Evolutionary conservation across 2,888 invertebrate species (phyloP).

Genomic region (Drosophila incognita): DNA sequence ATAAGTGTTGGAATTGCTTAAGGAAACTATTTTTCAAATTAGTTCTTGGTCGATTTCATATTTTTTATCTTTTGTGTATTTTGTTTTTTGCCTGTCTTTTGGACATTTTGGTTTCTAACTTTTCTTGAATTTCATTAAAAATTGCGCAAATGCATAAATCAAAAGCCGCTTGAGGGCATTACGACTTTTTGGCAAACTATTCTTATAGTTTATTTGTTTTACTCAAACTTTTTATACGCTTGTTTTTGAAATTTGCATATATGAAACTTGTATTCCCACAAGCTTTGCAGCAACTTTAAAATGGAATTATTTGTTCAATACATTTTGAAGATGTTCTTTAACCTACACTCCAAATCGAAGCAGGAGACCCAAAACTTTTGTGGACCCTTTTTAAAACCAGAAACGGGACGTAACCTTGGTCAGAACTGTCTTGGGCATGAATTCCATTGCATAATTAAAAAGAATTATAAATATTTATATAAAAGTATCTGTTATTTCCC

Average conservation of each 20-base stretch:
- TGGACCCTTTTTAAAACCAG: background rate
- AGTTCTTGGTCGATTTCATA: background rate
- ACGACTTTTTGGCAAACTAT: background rate
- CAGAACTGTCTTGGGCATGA: constrained; percentile 4
- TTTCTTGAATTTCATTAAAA: constrained; percentile 1
- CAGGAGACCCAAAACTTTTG: background rate
- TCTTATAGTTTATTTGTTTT: background rate
- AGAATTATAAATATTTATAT: background rate
- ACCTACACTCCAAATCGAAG: background rate
- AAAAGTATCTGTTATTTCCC: background rate
- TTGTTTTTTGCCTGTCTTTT: background rate
- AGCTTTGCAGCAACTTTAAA: background rate
- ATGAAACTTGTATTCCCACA: background rate
- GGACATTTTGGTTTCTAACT: background rate
- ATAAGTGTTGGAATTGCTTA: constrained; percentile 28
- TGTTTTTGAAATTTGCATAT: background rate
- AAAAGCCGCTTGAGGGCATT: background rate
- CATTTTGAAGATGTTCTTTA: background rate
- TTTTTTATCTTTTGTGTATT: no score
- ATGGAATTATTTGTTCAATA: background rate
- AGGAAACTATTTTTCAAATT: constrained; percentile 1
- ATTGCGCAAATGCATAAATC: background rate
- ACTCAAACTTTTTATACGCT: background rate
- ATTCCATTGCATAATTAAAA: background rate
- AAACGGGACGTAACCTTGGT: background rate